Evolutionary conservation across 2,888 invertebrate genomes (phyloP).

Genomic region (Limnephilus auricula): DNA sequence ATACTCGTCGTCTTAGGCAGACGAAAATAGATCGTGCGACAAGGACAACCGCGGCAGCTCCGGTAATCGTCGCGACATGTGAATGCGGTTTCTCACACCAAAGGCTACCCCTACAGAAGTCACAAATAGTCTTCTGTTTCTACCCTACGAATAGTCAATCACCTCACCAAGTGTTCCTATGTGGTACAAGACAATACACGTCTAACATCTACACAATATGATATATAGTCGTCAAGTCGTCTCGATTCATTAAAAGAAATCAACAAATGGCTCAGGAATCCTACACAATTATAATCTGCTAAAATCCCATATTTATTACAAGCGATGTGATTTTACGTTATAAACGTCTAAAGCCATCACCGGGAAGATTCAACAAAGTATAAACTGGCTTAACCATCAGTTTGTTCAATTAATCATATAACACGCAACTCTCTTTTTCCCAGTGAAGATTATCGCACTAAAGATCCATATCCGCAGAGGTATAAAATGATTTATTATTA

Average conservation of each 20-base stretch:
- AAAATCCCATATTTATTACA: too few species aligned
- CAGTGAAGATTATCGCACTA: background rate
- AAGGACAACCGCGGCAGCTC: constrained; percentile 31
- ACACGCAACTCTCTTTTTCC: background rate
- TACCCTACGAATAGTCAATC: background rate
- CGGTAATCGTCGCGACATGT: constrained; percentile 13
- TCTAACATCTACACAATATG: background rate
- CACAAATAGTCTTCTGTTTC: background rate
- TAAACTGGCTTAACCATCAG: background rate
- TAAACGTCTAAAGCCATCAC: background rate
- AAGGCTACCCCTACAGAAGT: constrained; percentile 6
- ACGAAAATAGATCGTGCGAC: constrained; percentile 60
- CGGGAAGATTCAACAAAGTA: background rate
- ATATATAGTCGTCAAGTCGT: background rate
- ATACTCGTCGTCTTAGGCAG: constrained; percentile 40
- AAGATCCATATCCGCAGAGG: background rate
- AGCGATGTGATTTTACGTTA: background rate
- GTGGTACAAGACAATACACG: background rate
- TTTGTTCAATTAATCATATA: background rate
- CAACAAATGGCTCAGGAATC: too few species aligned
- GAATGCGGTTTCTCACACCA: background rate
- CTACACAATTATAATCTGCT: background rate
- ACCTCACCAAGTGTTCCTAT: background rate
- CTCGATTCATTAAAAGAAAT: background rate
- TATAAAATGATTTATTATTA: background rate